phyloP scores from a whole-genome alignment of 2,888 invertebrate genomes.

The Caenorhabditis sinica region DNA sequence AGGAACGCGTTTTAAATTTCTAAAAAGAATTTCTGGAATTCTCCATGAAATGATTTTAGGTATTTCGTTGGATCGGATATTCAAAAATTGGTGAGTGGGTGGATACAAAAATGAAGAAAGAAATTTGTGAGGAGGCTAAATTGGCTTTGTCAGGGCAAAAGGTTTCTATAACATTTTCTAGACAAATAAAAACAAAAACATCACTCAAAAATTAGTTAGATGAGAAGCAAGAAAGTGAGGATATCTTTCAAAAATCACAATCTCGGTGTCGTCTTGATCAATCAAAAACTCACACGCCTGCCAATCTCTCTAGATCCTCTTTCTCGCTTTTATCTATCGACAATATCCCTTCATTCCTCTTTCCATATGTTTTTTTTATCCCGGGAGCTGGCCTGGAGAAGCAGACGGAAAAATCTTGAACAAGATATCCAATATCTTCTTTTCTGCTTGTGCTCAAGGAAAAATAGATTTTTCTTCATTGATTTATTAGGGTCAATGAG shows the following conservation, averaged over 20 bases:
- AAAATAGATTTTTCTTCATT: constrained; percentile 13
- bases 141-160: neutral
- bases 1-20: neutral
- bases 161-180: neutral
- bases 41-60: too few relatives aligned
- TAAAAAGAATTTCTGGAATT: too few relatives aligned
- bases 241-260: constrained; percentile 30
- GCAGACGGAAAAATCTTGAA: constrained; percentile 39
- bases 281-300: constrained; percentile 45
- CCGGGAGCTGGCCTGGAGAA: constrained; percentile 31
- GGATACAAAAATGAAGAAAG: neutral
- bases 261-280: constrained; percentile 31
- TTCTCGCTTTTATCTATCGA: too few relatives aligned
- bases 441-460: constrained; percentile 17
- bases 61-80: neutral
- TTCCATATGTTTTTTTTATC: constrained; percentile 58
- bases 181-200: neutral
- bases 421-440: constrained; percentile 60
- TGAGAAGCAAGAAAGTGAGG: too few relatives aligned
- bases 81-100: neutral
- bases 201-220: neutral
- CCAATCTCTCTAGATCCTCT: neutral
- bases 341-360: constrained; percentile 1
- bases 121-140: neutral
- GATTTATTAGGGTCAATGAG: neutral